phyloP scores from a whole-genome alignment of 1,140 invertebrate genomes.

The Achroia grisella region DNA sequence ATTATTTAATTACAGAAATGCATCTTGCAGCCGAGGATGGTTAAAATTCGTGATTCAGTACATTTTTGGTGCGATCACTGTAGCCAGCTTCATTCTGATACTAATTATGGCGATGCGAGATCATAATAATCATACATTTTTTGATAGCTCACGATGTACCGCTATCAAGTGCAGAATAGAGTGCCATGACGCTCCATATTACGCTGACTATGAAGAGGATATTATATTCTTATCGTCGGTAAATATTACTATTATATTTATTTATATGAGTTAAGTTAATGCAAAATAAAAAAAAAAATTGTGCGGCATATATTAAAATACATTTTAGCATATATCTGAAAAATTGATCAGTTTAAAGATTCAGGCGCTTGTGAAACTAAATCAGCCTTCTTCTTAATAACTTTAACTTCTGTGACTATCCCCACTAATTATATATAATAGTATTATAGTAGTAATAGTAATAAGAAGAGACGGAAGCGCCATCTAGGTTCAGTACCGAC shows the following conservation, averaged over 20 bases:
- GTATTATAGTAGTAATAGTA: too few species aligned
- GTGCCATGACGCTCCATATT: conserved; percentile 32
- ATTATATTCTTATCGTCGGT: conserved; percentile 33
- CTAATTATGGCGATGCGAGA: conserved; percentile 28
- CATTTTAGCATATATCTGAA: too few species aligned
- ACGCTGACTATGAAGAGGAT: conserved; percentile 23
- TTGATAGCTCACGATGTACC: conserved; percentile 1
- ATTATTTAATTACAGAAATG: conserved; percentile 26
- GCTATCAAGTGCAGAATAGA: conserved; percentile 27
- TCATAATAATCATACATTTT: not conserved
- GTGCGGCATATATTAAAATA: too few species aligned
- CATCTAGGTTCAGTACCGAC: too few species aligned
- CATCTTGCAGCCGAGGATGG: conserved; percentile 54
- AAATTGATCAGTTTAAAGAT: too few species aligned
- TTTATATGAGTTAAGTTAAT: not conserved
- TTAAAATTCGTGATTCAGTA: conserved; percentile 38
- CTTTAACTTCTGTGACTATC: too few species aligned
- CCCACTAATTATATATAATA: too few species aligned
- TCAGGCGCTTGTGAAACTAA: too few species aligned
- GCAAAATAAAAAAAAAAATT: not conserved
- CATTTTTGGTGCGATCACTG: conserved; percentile 41
- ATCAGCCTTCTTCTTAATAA: too few species aligned
- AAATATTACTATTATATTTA: conserved; percentile 4
- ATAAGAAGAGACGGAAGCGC: too few species aligned
- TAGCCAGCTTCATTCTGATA: conserved; percentile 53